Evolutionary conservation across 30 jellyfish, hydroid and myxozoan species (phyloP).

Genomic region (Aurelia aurita): DNA sequence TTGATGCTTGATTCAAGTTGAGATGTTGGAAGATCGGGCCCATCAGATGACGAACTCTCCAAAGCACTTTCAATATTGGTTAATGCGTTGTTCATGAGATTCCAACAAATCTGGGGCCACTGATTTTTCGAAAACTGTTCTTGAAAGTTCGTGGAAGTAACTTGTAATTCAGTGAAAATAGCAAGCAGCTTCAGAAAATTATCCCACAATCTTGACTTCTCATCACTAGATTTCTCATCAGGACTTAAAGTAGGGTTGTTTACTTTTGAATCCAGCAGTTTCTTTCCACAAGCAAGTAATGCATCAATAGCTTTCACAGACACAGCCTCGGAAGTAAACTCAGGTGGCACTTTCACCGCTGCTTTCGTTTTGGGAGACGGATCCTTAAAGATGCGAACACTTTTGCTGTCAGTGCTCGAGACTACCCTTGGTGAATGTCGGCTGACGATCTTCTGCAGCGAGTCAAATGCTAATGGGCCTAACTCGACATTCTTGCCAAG

Average conservation of each 20-base stretch:
- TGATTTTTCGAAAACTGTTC: slow-evolving; percentile 16
- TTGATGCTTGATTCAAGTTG: not conserved
- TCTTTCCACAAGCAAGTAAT: slow-evolving; percentile 31
- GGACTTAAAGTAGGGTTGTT: not conserved
- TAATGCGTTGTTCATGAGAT: not conserved
- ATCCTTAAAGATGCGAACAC: slow-evolving; percentile 44
- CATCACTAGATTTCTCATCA: not conserved
- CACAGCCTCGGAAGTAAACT: not conserved
- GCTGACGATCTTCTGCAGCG: slow-evolving; percentile 11
- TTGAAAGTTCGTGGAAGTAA: slow-evolving; percentile 7
- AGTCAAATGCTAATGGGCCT: slow-evolving; percentile 39
- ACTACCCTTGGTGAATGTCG: not conserved
- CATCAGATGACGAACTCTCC: not conserved
- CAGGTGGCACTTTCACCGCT: slow-evolving; percentile 12
- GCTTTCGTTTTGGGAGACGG: slow-evolving; percentile 42
- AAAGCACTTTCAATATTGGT: not conserved
- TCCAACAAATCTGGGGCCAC: slow-evolving; percentile 26
- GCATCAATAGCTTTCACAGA: slow-evolving; percentile 34
- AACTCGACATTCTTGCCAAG: slow-evolving; percentile 15
- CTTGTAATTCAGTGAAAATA: slow-evolving; percentile 17
- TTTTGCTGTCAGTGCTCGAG: slow-evolving; percentile 36
- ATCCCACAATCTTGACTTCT: slow-evolving; percentile 1
- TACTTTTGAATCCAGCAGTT: not conserved
- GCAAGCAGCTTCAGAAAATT: slow-evolving; percentile 30
- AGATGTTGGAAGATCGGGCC: not conserved